phyloP scores from a whole-genome alignment of 1,140 invertebrate species.

The Solenopsis fugax region DNA sequence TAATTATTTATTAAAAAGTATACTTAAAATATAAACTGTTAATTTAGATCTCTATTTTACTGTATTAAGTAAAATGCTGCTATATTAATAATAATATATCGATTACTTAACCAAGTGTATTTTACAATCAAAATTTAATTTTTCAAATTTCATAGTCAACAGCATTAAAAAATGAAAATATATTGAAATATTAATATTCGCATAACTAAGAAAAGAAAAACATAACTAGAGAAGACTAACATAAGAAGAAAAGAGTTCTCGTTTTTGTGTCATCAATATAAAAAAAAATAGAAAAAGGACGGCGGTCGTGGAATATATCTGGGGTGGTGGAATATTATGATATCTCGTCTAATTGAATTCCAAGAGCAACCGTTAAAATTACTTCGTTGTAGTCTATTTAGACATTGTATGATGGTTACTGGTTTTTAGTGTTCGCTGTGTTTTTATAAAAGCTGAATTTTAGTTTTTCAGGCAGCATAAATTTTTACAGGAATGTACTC shows the following conservation, averaged over 20 bases:
- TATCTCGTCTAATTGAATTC: too few species aligned
- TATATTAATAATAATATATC: slow-evolving; percentile 14
- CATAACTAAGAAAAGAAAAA: neutral
- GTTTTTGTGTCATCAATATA: neutral
- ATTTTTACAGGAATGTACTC: too few species aligned
- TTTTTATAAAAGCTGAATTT: too few species aligned
- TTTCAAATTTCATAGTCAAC: neutral
- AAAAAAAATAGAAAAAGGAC: neutral
- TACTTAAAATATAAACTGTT: neutral
- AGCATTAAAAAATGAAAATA: neutral
- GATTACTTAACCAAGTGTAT: neutral
- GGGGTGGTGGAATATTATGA: too few species aligned
- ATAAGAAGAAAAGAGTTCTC: neutral
- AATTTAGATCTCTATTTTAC: neutral
- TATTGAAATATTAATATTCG: neutral
- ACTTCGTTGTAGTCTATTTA: too few species aligned
- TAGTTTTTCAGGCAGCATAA: too few species aligned
- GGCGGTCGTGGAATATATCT: too few species aligned
- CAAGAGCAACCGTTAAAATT: too few species aligned
- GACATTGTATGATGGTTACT: too few species aligned
- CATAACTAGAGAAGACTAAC: too few species aligned
- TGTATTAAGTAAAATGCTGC: neutral
- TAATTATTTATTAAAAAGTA: slow-evolving; percentile 11
- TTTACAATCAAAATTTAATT: neutral
- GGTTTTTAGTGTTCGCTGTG: too few species aligned